Percentiles rank a stretch among this genome's conserved stretches.
Conservation (phyloP, 2,888 invertebrate genomes). For the Arctia plantaginis region DNA sequence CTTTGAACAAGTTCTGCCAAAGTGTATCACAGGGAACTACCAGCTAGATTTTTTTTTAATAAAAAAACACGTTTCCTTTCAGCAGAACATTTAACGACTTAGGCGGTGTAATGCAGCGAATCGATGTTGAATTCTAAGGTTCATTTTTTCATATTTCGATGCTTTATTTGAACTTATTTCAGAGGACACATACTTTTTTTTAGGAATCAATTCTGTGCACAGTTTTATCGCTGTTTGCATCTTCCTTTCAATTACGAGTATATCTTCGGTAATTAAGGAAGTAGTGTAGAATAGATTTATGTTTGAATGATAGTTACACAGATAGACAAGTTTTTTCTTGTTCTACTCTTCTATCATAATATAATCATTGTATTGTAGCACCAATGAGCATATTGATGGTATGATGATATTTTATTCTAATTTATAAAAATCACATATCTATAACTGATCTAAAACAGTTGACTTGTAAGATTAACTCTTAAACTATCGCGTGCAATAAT, state of each 20-base stretch:
- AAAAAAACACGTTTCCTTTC: neutral
- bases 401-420: neutral
- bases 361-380: neutral
- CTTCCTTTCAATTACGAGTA: neutral
- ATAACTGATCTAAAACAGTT: too few species aligned
- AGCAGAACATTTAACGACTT: neutral
- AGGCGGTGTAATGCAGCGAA: neutral
- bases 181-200: neutral
- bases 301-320: neutral
- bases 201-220: neutral
- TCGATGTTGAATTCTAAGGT: neutral
- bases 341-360: neutral
- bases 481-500: too few species aligned
- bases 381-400: too few species aligned
- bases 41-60: neutral
- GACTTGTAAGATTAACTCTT: too few species aligned
- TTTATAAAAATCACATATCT: neutral
- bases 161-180: neutral
- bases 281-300: neutral
- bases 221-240: neutral
- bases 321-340: neutral
- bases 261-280: neutral
- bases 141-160: neutral
- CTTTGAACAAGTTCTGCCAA: constrained; percentile 26
- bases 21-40: constrained; percentile 22